phyloP scores from a whole-genome alignment of 37 sponge, comb jelly and placozoan genomes.

The Theonella swinhoei region DNA sequence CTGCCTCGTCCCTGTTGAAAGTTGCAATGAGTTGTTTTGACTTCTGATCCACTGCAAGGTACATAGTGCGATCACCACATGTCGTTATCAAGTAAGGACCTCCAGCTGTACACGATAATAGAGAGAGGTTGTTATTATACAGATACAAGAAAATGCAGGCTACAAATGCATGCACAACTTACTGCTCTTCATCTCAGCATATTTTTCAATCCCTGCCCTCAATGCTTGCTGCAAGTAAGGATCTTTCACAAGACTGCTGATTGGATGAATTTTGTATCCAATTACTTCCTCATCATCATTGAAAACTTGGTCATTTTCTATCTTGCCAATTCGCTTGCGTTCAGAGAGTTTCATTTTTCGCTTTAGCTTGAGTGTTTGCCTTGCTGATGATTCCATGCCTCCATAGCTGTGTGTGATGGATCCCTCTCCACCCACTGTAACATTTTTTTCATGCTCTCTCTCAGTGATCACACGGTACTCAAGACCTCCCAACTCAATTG shows the following conservation, averaged over 20 bases:
- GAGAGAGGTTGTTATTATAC: not conserved
- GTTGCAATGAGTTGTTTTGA: no score
- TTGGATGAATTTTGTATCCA: not conserved
- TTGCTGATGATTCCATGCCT: not conserved
- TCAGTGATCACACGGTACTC: not conserved
- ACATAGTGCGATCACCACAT: not conserved
- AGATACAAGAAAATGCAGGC: no score
- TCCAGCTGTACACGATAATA: not conserved
- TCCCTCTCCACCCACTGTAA: not conserved
- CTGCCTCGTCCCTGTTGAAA: no score
- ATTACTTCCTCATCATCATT: not conserved
- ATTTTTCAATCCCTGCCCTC: not conserved
- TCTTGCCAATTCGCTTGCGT: not conserved
- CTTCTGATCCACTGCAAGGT: no score
- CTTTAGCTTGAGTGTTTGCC: not conserved
- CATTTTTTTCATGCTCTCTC: not conserved
- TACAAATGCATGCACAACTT: not conserved
- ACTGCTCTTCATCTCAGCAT: not conserved
- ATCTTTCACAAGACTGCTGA: not conserved
- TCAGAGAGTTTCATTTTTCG: not conserved
- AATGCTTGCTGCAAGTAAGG: not conserved
- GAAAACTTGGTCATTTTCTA: not conserved
- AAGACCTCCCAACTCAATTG: not conserved
- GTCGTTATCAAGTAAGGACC: not conserved
- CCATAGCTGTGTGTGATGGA: not conserved